Evolutionary conservation across 1,140 invertebrate species (phyloP).

Genomic region (Phenacoccus solenopsis): DNA sequence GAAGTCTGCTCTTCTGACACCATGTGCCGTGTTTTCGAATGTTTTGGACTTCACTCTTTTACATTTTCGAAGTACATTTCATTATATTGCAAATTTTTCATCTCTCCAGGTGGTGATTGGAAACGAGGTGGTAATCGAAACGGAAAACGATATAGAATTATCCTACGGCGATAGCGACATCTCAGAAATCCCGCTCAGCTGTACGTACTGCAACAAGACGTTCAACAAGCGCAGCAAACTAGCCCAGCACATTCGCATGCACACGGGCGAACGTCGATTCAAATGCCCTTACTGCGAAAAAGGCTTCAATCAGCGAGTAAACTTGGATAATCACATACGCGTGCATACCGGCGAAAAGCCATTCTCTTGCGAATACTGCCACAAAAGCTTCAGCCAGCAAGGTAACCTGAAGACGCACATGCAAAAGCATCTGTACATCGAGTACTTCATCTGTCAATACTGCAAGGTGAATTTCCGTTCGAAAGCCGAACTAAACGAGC

Average conservation of each 20-base stretch:
- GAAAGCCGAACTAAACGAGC: not conserved
- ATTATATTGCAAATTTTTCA: no score
- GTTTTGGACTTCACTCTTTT: no score
- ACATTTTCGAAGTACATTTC: no score
- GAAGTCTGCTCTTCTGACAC: no score
- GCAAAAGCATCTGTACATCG: conserved; percentile 52
- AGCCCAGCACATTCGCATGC: conserved; percentile 21
- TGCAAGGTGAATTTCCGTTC: conserved; percentile 32
- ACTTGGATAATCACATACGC: conserved; percentile 47
- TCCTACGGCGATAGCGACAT: not conserved
- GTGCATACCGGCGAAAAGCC: conserved; percentile 61
- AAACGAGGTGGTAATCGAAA: not conserved
- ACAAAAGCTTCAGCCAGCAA: conserved; percentile 45
- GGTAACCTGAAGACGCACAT: conserved; percentile 49
- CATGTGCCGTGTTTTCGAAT: no score
- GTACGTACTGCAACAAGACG: not conserved
- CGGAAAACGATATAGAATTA: not conserved
- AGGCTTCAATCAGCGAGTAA: conserved; percentile 46
- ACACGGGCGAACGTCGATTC: conserved; percentile 25
- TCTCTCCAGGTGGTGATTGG: not conserved
- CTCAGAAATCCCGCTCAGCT: not conserved
- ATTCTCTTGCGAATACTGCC: conserved; percentile 56
- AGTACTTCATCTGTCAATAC: conserved; percentile 47
- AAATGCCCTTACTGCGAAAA: conserved; percentile 40
- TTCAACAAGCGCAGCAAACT: conserved; percentile 4